Evolutionary conservation across 2,113 vertebrate genomes (phyloP), one percentile per base, ranked within the genome.

Genomic region (Nothobranchius kuhntae): DNA sequence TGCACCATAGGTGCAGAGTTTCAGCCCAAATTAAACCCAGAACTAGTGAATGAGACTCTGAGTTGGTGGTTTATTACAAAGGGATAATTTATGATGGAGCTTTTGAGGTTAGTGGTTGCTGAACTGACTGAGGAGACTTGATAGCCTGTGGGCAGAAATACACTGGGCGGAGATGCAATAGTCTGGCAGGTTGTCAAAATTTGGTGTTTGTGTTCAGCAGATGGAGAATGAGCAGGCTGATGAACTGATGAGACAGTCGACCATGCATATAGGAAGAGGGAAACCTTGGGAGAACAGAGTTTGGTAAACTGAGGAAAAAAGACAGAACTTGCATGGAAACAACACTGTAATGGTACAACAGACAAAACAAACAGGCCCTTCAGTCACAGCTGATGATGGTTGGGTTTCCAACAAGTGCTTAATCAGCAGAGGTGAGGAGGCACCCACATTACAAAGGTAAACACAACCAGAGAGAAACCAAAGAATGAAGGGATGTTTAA

Each of bases 101-200:
- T 47, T 14, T 15, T 36, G n/a, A 56, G 42, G 45, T 56, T 56
- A 38, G 53, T 17, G 10, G 42, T 55, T 65, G 52, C 35, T 54
- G 63, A 55, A 65, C 52, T 65, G 15, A 66, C 53, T 48, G 15
- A 26, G 26, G n/a, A 47, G 64, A 66, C 44, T 36, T 65, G 52
- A 55, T 55, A 36, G 42, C 63, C 42, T 36, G 53, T 55, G 35
- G 63, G 53, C 42, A 66, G 63, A 55, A 52, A 46, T 66, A 21
- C n/a, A 52, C 11, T 12, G 6, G 14, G 42, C 36, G 53, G 52
- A 47, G 26, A 66, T 6, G 30, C 14, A 24, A 47, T 46, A 15
- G 53, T 47, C 42, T 66, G 53, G 26, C 64, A 66, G 44, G 44
- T 54, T 55, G 42, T 66, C 53, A 56, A 17, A 56, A 35, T 53